Conservation (phyloP, 2,113 vertebrate genomes). For the Sinocyclocheilus maitianheensis region DNA sequence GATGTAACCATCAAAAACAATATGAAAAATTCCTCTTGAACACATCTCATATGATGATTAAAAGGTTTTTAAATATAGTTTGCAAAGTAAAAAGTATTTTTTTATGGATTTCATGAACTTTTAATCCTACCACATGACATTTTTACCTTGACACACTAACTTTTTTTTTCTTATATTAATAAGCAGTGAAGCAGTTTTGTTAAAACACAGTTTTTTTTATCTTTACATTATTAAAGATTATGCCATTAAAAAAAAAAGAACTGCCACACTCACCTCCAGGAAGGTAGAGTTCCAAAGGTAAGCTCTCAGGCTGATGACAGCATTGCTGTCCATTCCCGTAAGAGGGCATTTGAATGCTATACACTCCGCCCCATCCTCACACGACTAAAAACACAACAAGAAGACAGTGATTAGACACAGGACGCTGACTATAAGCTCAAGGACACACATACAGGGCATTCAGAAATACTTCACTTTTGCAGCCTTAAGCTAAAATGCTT, state of each 20-base stretch:
- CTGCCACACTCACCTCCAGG: constrained; percentile 76
- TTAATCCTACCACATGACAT: background rate
- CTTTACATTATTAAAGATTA: too few species aligned
- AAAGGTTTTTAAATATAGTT: background rate
- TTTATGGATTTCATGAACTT: background rate
- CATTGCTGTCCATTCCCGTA: constrained; percentile 86
- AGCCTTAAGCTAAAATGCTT: background rate
- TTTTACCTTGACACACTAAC: background rate
- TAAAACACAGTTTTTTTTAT: too few species aligned
- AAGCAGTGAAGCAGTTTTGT: background rate
- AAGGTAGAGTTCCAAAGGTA: constrained; percentile 92
- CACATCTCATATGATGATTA: background rate
- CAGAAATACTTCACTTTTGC: background rate
- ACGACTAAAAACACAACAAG: constrained; percentile 77
- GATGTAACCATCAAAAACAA: background rate
- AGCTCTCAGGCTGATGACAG: constrained; percentile 79
- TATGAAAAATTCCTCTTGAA: background rate
- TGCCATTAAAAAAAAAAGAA: too few species aligned
- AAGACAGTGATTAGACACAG: constrained; percentile 1
- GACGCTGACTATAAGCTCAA: background rate
- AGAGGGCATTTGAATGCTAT: constrained; percentile 86
- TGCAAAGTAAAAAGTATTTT: background rate
- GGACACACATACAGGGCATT: background rate
- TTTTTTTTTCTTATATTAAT: background rate
- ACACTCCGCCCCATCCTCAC: constrained; percentile 77